phyloP scores from a whole-genome alignment of 2,797 vertebrate species.

The Moxostoma hubbsi region DNA sequence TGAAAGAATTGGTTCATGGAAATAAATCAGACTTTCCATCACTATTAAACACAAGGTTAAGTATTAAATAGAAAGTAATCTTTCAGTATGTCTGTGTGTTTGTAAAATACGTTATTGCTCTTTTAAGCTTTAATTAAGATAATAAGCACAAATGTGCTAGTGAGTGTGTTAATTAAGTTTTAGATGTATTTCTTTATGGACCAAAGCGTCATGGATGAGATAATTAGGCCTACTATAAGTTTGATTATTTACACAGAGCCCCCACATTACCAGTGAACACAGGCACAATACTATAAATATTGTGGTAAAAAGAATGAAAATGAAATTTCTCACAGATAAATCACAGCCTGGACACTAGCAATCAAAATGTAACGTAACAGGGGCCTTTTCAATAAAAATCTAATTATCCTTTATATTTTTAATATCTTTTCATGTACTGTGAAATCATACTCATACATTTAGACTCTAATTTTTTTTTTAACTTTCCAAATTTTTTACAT shows the following conservation, averaged over 20 bases:
- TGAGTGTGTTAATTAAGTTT: slow-evolving; percentile 9
- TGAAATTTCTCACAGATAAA: background rate
- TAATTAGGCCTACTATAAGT: slow-evolving; percentile 23
- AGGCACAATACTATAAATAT: slow-evolving; percentile 12
- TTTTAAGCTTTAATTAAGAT: slow-evolving; percentile 16
- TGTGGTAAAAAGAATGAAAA: background rate
- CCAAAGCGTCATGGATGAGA: slow-evolving; percentile 27
- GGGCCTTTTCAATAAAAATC: slow-evolving; percentile 5
- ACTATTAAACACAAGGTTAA: slow-evolving; percentile 12
- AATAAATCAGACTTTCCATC: too few species aligned
- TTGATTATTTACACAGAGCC: slow-evolving; percentile 24
- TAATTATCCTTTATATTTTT: background rate
- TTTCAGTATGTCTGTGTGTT: background rate
- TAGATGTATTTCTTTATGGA: slow-evolving; percentile 13
- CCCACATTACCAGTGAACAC: background rate
- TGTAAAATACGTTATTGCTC: slow-evolving; percentile 8
- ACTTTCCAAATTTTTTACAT: background rate
- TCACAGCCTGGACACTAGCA: slow-evolving; percentile 3
- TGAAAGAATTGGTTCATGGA: too few species aligned
- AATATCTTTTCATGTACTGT: background rate
- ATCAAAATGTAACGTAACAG: background rate
- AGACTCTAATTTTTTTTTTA: background rate
- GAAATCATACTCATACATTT: background rate
- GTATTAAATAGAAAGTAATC: slow-evolving; percentile 15
- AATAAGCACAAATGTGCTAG: background rate